phyloP scores from a whole-genome alignment of 2,113 vertebrate genomes.

The Cynopterus brachyotis region DNA sequence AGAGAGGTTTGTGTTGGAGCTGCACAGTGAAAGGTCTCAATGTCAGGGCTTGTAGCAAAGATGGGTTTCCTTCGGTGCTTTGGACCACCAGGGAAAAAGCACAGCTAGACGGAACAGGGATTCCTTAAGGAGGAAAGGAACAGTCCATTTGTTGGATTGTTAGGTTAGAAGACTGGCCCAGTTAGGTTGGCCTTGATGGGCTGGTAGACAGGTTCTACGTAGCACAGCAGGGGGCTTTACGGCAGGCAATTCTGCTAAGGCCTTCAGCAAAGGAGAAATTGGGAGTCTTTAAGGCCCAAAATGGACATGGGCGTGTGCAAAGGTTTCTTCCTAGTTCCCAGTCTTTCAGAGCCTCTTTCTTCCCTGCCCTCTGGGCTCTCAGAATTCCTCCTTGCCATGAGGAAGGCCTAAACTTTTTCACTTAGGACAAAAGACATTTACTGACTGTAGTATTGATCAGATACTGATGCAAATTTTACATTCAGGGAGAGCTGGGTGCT shows the following conservation, averaged over 20 bases:
- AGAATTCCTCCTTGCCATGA: background rate
- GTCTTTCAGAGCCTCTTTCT: background rate
- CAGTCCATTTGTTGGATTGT: background rate
- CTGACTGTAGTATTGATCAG: background rate
- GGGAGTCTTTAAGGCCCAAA: background rate
- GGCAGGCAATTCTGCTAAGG: background rate
- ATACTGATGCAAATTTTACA: background rate
- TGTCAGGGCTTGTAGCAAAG: background rate
- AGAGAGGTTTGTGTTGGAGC: background rate
- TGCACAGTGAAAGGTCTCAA: background rate
- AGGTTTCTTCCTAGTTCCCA: background rate
- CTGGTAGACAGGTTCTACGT: background rate
- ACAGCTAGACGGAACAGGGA: background rate
- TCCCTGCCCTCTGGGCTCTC: background rate
- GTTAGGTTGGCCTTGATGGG: background rate
- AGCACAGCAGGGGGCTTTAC: background rate
- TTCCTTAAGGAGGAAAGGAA: background rate
- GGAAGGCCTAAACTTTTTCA: background rate
- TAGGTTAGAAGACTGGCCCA: background rate
- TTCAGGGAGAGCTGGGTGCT: background rate
- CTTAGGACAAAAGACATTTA: background rate
- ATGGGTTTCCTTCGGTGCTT: background rate
- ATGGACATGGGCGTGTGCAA: background rate
- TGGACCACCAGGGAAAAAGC: background rate
- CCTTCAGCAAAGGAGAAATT: background rate